These are phyloP conservation scores for Raphicerus campestris DNA, from an alignment of 2,113 vertebrate species.

Conservation along the genomic window DNA sequence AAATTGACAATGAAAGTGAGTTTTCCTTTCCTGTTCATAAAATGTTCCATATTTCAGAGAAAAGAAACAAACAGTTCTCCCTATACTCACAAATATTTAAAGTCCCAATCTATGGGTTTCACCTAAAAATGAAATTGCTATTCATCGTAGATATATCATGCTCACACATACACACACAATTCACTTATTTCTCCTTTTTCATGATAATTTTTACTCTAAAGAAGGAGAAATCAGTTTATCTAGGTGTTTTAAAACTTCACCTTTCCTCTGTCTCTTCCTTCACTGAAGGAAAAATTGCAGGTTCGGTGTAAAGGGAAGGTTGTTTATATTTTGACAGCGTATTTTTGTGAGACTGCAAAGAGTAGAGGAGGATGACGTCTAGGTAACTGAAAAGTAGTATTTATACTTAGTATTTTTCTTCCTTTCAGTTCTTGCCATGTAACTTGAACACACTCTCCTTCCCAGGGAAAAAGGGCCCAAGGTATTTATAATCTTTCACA, in stretches of 20 bases:
- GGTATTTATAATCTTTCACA: neutral
- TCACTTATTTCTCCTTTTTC: neutral
- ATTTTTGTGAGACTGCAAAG: neutral
- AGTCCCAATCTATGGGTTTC: neutral
- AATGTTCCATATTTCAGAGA: neutral
- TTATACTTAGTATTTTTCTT: neutral
- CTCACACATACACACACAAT: neutral
- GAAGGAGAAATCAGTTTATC: neutral
- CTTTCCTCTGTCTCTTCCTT: neutral
- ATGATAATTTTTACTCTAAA: neutral
- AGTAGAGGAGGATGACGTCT: neutral
- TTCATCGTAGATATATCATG: neutral
- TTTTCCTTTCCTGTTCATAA: conserved; percentile 35
- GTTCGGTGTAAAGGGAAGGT: neutral
- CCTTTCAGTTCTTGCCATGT: neutral
- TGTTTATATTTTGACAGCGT: neutral
- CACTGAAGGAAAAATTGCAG: neutral
- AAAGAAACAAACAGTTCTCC: neutral
- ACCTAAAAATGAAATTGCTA: neutral
- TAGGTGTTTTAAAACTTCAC: neutral
- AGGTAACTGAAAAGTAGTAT: neutral
- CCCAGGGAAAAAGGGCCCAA: neutral
- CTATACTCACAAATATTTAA: neutral
- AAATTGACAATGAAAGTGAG: conserved; percentile 11
- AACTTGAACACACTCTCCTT: neutral